Base-by-base conservation (phyloP, 92 coral and sea anemone genomes). In the Muricea muricata region DNA sequence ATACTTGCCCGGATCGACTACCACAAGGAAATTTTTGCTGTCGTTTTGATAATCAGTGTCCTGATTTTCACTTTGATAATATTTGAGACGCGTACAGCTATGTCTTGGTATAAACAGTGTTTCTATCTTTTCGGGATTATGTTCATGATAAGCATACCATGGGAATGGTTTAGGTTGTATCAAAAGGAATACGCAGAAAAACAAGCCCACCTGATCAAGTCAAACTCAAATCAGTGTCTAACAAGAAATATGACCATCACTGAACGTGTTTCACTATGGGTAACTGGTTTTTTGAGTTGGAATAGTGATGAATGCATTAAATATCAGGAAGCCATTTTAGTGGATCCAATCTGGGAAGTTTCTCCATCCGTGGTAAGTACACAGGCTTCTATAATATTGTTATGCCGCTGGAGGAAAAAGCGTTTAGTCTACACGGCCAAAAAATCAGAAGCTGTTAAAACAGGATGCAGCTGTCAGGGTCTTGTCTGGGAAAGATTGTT, bases 331-430 rank as follows among this genome's bases (percentile, higher is more conserved):
- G 93, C 93, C 6, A 75, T 96, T 30, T 87, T 96, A 76, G 97
- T 96, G 57, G 99, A 96, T 75, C 98, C 99, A 45, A 47, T 93
- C 35, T 96, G 96, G 98, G 99, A 96, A 79, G 94, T 96, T 13
- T 85, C 97, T 35, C 99, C 99, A 73, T 87, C 94, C 21, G 87
- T 72, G 90, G 99, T 96, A 81, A 83, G 91, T 73, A 18, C n/a
- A n/a, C n/a, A n/a, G n/a, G n/a, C n/a, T n/a, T n/a, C n/a, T n/a
- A n/a, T n/a, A n/a, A n/a, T n/a, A n/a, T n/a, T n/a, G n/a, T n/a
- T n/a, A n/a, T n/a, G n/a, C n/a, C n/a, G n/a, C n/a, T n/a, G n/a
- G n/a, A n/a, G n/a, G n/a, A n/a, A n/a, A n/a, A n/a, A n/a, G n/a
- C n/a, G n/a, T n/a, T n/a, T n/a, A n/a, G n/a, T n/a, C n/a, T n/a